Evolutionary conservation across 2,113 vertebrate genomes (phyloP), one percentile per base, ranked within the genome.

Genomic region (Tachysurus vachellii): DNA sequence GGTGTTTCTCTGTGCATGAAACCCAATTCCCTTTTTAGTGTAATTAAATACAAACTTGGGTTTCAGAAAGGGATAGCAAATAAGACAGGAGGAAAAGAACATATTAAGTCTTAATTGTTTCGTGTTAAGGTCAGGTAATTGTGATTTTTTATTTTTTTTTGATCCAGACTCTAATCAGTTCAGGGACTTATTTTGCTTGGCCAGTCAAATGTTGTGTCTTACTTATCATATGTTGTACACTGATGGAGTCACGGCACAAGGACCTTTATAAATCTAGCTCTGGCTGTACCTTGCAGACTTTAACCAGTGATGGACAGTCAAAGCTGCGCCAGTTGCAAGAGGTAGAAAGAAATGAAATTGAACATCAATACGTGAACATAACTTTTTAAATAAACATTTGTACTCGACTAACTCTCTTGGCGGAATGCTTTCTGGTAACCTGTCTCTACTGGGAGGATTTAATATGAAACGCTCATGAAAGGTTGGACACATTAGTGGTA

Each of bases 381-480:
- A 95, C 93, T 92, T 94, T 95, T 95, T 93, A 95, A 96, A 95
- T 95, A 95, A 95, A 95, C 95, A 95, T 95, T 94, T 94, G 93
- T 92, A 44, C 42, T 83, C 42, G 8, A 44, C 5, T 83, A 83
- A 83, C 61, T 83, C 61, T 28, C 44, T 66, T 66, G 81, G 59
- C 81, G 50, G 57, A 66, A 62, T 53, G 81, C 23, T 83, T 91
- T 90, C 89, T 88, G 56, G 90, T 92, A 93, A 94, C 92, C 93
- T 93, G 94, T 95, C 93, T 93, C 94, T 85, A 91, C 91, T 91
- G 93, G 91, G 93, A 94, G 92, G 94, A 94, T 90, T 91, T 91
- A 93, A 95, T 93, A 94, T 91, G 87, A 88, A 87, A 28, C 66
- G 23, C 88, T 92, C 44, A 86, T 16, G 75, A 88, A 93, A 93